Evolutionary conservation across 2,888 invertebrate genomes (phyloP), one percentile per base, ranked within the genome.

Genomic region (Plebejus anna): DNA sequence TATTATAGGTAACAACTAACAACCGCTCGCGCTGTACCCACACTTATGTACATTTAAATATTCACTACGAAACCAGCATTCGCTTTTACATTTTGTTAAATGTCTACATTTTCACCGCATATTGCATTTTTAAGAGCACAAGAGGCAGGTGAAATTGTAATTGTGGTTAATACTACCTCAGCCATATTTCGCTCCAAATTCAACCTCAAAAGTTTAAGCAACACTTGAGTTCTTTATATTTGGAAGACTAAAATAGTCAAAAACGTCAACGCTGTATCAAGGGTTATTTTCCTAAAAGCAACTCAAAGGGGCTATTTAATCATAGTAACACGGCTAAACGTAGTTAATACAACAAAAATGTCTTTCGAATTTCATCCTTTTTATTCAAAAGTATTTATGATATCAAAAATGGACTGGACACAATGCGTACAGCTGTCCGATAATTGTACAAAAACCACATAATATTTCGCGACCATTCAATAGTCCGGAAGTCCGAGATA

Each of bases 51-150:
- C 66, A 72, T 72, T 76, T 76, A 76, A 76, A 76, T 76, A 76
- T 76, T 76, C 76, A 76, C 76, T 72, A 76, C 76, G 71, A 59
- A 51, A 32, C 47, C 47, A 73, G 55, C 73, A 32, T 73, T 73
- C 73, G 73, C 73, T 51, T 73, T 73, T 73, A 51, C 55, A 55
- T 73, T 73, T 73, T 73, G 73, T 73, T 73, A 73, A 73, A 73
- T 55, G 73, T 73, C 73, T 73, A 73, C 73, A 55, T 55, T 73
- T 73, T 73, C 55, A 51, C 51, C 73, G 73, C 73, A 73, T 73
- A 73, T 73, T 73, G 73, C 73, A 73, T 73, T 73, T 73, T 73
- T 73, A 51, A 73, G 28, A 51, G 47, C 72, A 73, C 73, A 32
- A 22, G 72, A 42, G 71, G 71, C 71, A 51, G 72, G 51, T 72